Base-by-base conservation (phyloP, 2,113 vertebrate genomes). In the Myiozetetes cayanensis region DNA sequence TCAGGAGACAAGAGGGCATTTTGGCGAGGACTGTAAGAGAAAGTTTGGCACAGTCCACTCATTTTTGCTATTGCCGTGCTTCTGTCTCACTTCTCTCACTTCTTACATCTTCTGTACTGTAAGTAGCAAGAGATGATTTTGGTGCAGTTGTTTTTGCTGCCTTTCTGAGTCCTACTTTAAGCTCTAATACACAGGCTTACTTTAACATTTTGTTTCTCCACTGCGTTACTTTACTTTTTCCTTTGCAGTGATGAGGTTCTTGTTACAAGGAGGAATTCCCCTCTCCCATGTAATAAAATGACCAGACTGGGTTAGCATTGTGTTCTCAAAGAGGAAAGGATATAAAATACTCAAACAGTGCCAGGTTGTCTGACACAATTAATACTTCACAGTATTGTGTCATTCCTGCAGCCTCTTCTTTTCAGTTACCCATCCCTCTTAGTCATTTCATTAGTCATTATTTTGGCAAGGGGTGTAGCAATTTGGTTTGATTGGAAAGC, bases 391-490 rank as follows among this genome's bases (percentile, higher is more conserved):
- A 82, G 79, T 90, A 93, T 78, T 95, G 86, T 90, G 88, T 94
- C 93, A 88, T 66, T 93, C 63, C 39, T 79, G 41, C n/a, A 93
- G 74, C 68, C 77, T 94, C 83, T 92, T 83, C 58, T 94, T 87
- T 93, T 78, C 79, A 66, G 70, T 91, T 93, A 92, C 90, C 93
- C 83, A 74, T 96, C 96, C 90, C 87, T 95, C 85, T 97, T 96
- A 94, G 79, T 96, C 90, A 96, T 92, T 94, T 95, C 46, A 72
- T 95, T 95, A 96, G 80, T 95, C 94, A 95, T 90, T 87, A 89
- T 80, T 95, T 96, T 96, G 85, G 85, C 92, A 95, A 83, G 24
- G 63, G 28, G 33, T 93, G 84, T 39, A 74, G 74, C 8, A 31
- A 65, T 89, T 67, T 87, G 55, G 10, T 88, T 79, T 85, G 92